Conservation (phyloP, 1,140 invertebrate species). For the Archivesica marissinica region DNA sequence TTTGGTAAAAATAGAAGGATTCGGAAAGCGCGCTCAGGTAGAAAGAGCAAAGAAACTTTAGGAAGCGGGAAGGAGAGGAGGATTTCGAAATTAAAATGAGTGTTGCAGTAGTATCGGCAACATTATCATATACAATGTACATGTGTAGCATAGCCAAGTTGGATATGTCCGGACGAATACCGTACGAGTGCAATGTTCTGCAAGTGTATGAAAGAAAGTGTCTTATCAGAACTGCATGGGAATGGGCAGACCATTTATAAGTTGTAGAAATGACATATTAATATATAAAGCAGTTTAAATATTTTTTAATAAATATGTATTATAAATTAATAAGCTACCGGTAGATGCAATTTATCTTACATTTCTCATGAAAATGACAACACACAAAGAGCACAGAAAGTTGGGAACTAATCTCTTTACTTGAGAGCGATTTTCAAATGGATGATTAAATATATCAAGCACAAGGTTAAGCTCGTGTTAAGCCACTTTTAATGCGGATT, state of each 20-base stretch:
- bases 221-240: neutral
- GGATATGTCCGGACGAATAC: neutral
- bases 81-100: conserved; percentile 1
- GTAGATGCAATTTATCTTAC: too few relatives aligned
- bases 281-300: too few relatives aligned
- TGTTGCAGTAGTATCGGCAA: too few relatives aligned
- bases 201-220: neutral
- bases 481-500: conserved; percentile 22
- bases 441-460: conserved; percentile 15
- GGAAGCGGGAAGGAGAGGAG: conserved; percentile 36
- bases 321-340: too few relatives aligned
- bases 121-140: neutral
- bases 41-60: conserved; percentile 42
- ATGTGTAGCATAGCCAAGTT: neutral
- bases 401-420: neutral
- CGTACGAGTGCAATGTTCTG: neutral
- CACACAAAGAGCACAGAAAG: neutral
- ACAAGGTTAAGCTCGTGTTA: conserved; percentile 29
- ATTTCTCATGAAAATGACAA: neutral
- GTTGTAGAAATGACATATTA: neutral
- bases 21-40: conserved; percentile 31
- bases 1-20: conserved; percentile 69
- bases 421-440: conserved; percentile 24
- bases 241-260: neutral
- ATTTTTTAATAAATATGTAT: too few relatives aligned